Evolutionary conservation across 2,797 vertebrate genomes (phyloP), one percentile per base, ranked within the genome.

Genomic region (Anableps anableps): DNA sequence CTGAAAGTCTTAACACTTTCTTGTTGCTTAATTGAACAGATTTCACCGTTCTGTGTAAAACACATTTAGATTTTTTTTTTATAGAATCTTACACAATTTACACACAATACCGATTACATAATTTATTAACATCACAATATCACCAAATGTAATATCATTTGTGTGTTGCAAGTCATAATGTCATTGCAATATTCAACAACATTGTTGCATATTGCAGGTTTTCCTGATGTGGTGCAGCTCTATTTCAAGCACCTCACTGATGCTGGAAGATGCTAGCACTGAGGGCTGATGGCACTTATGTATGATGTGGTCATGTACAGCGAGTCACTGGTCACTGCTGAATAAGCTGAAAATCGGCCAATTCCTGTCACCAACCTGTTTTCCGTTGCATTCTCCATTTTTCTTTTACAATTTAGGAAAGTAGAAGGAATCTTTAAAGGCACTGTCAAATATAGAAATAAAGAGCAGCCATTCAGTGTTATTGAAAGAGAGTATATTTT

Each of bases 371-470:
- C 14, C 17, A 26, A 64, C 17, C 16, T 34, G 29, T 64, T 34
- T 64, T 64, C 34, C 34, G 31, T 64, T 36, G 31, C 60, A 64
- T 19, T 41, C 16, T 83, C 85, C 4, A 21, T 80, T 85, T 84
- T 85, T 53, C 73, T 29, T 86, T 82, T 77, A 73, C 75, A 86
- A 34, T 78, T 81, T 16, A 72, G 53, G 80, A 73, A 83, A 78
- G 50, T 62, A 29, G 41, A 73, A 48, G 26, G 48, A 74, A 51
- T 31, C 29, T 64, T 14, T 29, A 55, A 78, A 74, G 55, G n/a
- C 41, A 79, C 82, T 85, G 80, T 88, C 78, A 81, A 29, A 76
- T 72, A 72, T 43, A 79, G 38, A 72, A 80, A 84, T 48, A 58
- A 45, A 82, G 62, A 70, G 55, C 31, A 84, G 16, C 3, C 72